These are phyloP conservation scores for Conus betulinus DNA, from an alignment of 1,140 invertebrate genomes.

Conservation along the genomic window DNA sequence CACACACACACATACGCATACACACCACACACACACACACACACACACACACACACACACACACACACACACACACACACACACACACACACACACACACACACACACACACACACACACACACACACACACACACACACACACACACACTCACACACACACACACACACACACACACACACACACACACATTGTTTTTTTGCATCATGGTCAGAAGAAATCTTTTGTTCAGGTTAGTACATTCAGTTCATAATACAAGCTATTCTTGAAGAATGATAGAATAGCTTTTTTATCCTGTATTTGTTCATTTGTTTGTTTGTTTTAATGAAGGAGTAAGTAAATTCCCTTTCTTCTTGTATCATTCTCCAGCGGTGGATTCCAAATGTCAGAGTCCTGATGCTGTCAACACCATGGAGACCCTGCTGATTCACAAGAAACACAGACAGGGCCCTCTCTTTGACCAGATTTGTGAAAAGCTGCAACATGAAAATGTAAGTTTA, in stretches of 20 bases:
- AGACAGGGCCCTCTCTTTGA: slow-evolving; percentile 87
- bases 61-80: not conserved
- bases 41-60: not conserved
- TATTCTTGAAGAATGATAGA: too few relatives aligned
- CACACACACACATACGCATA: not conserved
- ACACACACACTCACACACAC: not conserved
- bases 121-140: not conserved
- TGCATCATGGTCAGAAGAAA: too few relatives aligned
- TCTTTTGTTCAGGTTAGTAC: too few relatives aligned
- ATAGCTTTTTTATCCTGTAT: too few relatives aligned
- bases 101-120: not conserved
- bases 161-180: not conserved
- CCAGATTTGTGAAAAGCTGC: slow-evolving; percentile 93
- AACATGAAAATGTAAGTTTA: slow-evolving; percentile 87
- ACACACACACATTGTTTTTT: not conserved
- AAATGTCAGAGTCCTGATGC: slow-evolving; percentile 99
- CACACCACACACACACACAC: not conserved
- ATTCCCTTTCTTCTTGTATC: not conserved
- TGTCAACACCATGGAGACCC: slow-evolving; percentile 99
- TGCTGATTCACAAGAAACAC: slow-evolving; percentile 93
- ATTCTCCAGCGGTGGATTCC: slow-evolving; percentile 87
- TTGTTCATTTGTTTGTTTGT: too few relatives aligned
- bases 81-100: not conserved
- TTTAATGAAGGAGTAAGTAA: too few relatives aligned
- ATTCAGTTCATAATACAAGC: too few relatives aligned